Evolutionary conservation across 2,888 invertebrate species (phyloP), one percentile per base, ranked within the genome.

Genomic region (Oligia fasciuncula): DNA sequence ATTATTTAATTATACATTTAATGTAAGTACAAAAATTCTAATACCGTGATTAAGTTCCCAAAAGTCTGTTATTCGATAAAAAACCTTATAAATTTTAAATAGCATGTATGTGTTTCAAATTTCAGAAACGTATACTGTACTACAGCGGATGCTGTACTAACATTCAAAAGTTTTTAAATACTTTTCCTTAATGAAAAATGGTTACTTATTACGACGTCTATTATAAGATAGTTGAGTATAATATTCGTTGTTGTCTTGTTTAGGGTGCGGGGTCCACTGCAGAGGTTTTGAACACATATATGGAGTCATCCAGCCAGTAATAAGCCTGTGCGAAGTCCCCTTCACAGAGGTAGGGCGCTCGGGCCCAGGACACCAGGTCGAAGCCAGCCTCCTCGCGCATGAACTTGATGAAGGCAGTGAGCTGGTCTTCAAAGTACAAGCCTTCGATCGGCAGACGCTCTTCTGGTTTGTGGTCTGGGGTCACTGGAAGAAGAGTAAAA

Each of bases 321-420:
- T 98, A 99, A 0, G 98, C 98, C 94, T 98, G 99, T 70, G 98
- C 97, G 87, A 99, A 97, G 95, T 99, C 99, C 1, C 99, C 99
- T 95, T 99, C 99, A 95, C 99, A 99, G 63, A 99, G 97, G 94
- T 99, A 99, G 0, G 99, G 99, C 66, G 99, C 98, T 90, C 99
- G 97, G 19, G 99, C 98, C 99, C 99, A 99, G 9, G 98, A 97
- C 70, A 98, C 97, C 65, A 99, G 97, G 78, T 97, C 97, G 94
- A 99, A 98, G 6, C 99, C 99, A 1, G 98, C 98, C 83, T 97
- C 97, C 46, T 98, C 96, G 46, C 94, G 90, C 95, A 96, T 96
- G 89, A 95, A 96, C 49, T 95, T 93, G 72, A 98, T 97, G 89
- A 99, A 97, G 84, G 98, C 98, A 13, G 97, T 94, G 11, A 98